Conservation (phyloP, 2,113 vertebrate species). For the Engraulis encrasicolus region DNA sequence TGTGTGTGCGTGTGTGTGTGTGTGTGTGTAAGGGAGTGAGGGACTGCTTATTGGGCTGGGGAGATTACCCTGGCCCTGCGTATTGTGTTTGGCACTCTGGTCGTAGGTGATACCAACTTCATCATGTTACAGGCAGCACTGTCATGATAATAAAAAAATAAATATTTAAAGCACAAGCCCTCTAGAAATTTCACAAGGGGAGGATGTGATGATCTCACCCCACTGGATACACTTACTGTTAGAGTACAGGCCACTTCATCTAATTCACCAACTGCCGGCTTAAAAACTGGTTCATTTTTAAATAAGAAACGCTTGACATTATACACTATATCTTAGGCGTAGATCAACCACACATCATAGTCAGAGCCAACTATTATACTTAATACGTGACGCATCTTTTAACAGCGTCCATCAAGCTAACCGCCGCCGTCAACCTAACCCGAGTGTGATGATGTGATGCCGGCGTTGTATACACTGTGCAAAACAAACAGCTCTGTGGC, state of each 20-base stretch:
- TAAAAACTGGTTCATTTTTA: background rate
- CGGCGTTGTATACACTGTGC: background rate
- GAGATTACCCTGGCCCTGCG: background rate
- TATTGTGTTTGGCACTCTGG: slow-evolving; percentile 16
- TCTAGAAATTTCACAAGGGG: background rate
- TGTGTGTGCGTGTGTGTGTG: no score
- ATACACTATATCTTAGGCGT: background rate
- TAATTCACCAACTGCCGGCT: background rate
- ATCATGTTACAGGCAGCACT: slow-evolving; percentile 19
- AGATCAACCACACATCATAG: background rate
- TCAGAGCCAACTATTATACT: background rate
- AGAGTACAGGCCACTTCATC: background rate
- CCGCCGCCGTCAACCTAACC: background rate
- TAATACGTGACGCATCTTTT: background rate
- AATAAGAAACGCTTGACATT: background rate
- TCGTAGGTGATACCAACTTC: slow-evolving; percentile 13
- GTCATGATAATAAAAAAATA: slow-evolving; percentile 18
- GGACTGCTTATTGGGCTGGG: background rate
- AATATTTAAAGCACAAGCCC: slow-evolving; percentile 7
- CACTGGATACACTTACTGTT: background rate
- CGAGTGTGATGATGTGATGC: background rate
- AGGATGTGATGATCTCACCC: background rate
- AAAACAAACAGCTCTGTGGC: background rate
- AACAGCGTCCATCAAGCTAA: background rate
- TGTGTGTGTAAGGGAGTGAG: background rate